Base-by-base conservation (phyloP, 2,888 invertebrate species). In the Agrochola macilenta region DNA sequence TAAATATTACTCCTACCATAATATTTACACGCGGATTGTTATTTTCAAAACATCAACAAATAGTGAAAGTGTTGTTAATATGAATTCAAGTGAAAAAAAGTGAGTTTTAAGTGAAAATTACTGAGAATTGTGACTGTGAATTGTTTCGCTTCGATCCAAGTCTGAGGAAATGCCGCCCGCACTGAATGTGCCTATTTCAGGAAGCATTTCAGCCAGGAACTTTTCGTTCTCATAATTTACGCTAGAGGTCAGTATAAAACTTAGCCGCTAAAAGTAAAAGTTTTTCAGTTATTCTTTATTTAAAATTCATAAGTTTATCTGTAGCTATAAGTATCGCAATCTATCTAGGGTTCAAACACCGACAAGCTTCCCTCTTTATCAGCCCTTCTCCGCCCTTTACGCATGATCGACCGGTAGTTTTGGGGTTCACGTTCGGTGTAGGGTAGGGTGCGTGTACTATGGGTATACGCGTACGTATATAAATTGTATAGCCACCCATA, bases 321-420 rank as follows among this genome's bases (percentile, higher is more conserved):
- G 87, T 90, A 89, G 92, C 89, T 91, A 86, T 89, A 88, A 82
- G 81, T 90, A 87, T 92, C 87, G 90, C 85, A 90, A 88, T 88
- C 86, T 91, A 91, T 89, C 87, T 91, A 92, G 93, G 91, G 96
- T 96, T 96, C 95, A 95, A 96, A 93, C 95, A 95, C 95, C 95
- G 95, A 93, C 94, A 90, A 89, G 93, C 93, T 95, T 96, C 96
- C 95, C 96, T 96, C 93, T 95, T 93, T 93, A 93, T 93, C 96
- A 96, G 96, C 96, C 96, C 96, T 96, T 96, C 95, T 95, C 94
- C 94, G 95, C 96, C 96, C 96, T 96, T 95, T 96, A 96, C 96
- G 97, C 96, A 96, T 96, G 96, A 97, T 96, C 96, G 96, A 96
- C 96, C 96, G 95, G 94, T 93, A 92, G 95, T 96, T 96, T 95